A percentile compares a stretch with the other conserved stretches of the same genome.
Conservation (phyloP, 2,113 vertebrate species). For the Henicopernis longicauda region DNA sequence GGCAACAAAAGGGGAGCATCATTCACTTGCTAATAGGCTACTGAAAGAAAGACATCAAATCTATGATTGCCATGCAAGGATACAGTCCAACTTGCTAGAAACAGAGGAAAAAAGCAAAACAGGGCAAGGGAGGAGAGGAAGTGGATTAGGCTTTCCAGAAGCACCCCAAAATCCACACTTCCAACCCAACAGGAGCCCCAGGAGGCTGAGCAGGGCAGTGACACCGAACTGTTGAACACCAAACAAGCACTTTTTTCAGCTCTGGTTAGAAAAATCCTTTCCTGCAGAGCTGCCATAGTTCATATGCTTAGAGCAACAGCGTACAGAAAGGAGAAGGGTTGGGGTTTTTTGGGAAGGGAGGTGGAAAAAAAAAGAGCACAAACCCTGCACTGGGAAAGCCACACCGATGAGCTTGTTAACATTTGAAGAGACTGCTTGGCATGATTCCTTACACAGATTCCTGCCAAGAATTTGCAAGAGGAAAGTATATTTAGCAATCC, state of each 20-base stretch:
- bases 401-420: constrained; percentile 74
- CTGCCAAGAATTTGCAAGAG: constrained; percentile 69
- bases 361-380: neutral
- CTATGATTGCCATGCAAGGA: neutral
- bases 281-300: neutral
- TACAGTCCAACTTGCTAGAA: neutral
- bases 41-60: neutral
- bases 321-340: neutral
- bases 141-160: neutral
- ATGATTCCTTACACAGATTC: constrained; percentile 43
- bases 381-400: constrained; percentile 58
- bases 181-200: neutral
- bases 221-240: neutral
- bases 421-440: constrained; percentile 72
- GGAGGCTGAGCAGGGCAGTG: neutral
- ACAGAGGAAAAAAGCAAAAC: neutral
- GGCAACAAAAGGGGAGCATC: neutral
- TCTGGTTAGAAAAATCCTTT: neutral
- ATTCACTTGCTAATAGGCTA: constrained; percentile 24
- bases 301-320: neutral
- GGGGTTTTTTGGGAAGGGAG: neutral
- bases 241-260: neutral
- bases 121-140: neutral
- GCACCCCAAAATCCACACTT: neutral
- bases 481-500: constrained; percentile 78